Evolutionary conservation across 1,140 invertebrate genomes (phyloP).

Genomic region (Pseudomyrmex gracilis): DNA sequence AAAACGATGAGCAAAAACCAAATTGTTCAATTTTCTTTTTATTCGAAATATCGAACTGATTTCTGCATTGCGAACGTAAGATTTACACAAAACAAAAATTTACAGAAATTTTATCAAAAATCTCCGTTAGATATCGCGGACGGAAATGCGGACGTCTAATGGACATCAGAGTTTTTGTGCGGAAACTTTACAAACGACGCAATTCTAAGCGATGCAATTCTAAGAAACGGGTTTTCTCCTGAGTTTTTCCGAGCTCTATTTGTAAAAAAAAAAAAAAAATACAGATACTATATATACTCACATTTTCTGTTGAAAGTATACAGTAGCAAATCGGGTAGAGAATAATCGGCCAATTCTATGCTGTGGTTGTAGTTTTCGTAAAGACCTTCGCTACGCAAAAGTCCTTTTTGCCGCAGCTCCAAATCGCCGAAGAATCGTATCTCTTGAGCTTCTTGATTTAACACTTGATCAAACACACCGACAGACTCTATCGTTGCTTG

Average conservation of each 20-base stretch:
- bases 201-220: too few species aligned
- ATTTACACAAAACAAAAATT: too few species aligned
- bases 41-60: too few species aligned
- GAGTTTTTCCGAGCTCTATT: neutral
- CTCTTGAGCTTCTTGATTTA: constrained; percentile 83
- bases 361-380: constrained; percentile 76
- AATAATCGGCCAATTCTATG: constrained; percentile 72
- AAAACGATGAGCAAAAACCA: too few species aligned
- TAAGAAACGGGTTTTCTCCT: too few species aligned
- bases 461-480: constrained; percentile 83
- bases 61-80: too few species aligned
- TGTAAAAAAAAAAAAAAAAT: neutral
- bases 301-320: constrained; percentile 85
- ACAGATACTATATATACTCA: constrained; percentile 72
- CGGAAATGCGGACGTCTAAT: too few species aligned
- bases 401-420: constrained; percentile 85
- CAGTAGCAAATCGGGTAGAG: constrained; percentile 81
- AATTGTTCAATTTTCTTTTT: too few species aligned
- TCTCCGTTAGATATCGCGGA: too few species aligned
- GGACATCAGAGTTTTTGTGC: too few species aligned
- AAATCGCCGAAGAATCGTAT: constrained; percentile 86
- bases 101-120: too few species aligned
- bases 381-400: constrained; percentile 80
- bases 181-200: too few species aligned
- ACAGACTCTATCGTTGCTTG: constrained; percentile 84